Evolutionary conservation across 2,888 invertebrate species (phyloP), one percentile per base, ranked within the genome.

Genomic region (Aspidapion aeneum): DNA sequence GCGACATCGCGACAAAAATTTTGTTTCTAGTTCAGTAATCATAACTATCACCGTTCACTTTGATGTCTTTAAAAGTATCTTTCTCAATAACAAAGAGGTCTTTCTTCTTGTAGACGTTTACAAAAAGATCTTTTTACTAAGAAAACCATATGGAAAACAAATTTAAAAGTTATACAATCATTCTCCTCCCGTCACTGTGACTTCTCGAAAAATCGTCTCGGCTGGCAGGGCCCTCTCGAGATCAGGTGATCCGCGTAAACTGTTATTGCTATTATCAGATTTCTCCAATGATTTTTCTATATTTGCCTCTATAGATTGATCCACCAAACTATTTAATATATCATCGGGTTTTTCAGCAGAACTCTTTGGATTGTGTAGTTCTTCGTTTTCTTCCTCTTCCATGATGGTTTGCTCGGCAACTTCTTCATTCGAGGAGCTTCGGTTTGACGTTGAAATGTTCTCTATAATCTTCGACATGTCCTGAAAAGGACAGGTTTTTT

Each of bases 181-280:
- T 12, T 35, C 83, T 17, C 83, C 83, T 19, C 83, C 83, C 19
- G 83, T 82, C 50, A 83, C 83, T 17, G 83, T 79, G 54, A 84
- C 83, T 74, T 84, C 83, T 61, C 83, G 78, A 62, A 65, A 66
- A 55, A 81, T 75, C 50, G 80, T 81, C 68, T 82, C 81, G 56
- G 77, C 73, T n/a, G 57, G 20, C 21, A 63, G 22, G 65, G 80
- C 77, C 52, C 79, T 75, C 57, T 78, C 77, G 2, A 65, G 21
- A 17, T 58, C 57, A 62, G 81, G 81, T 61, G 82, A 81, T 58
- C 78, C 77, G 16, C 80, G 80, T 63, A 78, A 76, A 74, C 79
- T 82, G 35, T 22, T 57, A 52, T 12, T 35, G 7, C 56, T 18
- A 12, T 35, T 35, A 12, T 35, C 35, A 3, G 35, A 35, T 12